phyloP scores from a whole-genome alignment of 2,888 invertebrate species.

The Leptopilina syphax region DNA sequence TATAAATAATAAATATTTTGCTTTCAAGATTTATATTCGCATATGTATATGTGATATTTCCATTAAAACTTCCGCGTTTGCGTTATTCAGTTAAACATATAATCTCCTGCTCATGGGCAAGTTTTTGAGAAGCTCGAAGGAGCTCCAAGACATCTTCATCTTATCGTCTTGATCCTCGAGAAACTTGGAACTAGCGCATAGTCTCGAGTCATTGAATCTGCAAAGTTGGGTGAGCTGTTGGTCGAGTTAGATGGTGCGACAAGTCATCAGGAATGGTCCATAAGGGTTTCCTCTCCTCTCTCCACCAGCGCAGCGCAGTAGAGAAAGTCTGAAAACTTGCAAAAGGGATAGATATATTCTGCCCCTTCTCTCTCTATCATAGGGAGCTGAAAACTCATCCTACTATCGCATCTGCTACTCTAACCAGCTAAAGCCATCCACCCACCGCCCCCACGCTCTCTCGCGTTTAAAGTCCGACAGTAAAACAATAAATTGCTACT shows the following conservation, averaged over 20 bases:
- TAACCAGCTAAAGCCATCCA: constrained; percentile 53
- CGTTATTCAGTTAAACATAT: neutral
- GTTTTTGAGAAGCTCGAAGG: neutral
- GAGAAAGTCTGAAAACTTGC: constrained; percentile 2
- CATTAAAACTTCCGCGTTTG: too few relatives aligned
- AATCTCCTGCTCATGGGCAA: neutral
- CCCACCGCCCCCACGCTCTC: constrained; percentile 53
- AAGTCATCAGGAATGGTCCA: constrained; percentile 20
- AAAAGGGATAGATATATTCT: too few relatives aligned
- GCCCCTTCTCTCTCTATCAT: constrained; percentile 46
- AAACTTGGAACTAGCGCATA: constrained; percentile 27
- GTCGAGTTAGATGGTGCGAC: constrained; percentile 28
- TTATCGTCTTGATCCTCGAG: constrained; percentile 13
- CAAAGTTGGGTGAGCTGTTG: constrained; percentile 30
- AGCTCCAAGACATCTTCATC: constrained; percentile 13
- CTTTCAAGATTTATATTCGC: too few relatives aligned
- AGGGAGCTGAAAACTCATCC: constrained; percentile 42
- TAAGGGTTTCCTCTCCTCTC: neutral
- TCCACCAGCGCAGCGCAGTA: neutral
- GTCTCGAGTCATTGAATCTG: constrained; percentile 28
- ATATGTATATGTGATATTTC: too few relatives aligned
- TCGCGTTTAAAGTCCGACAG: constrained; percentile 65
- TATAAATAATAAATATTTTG: too few relatives aligned
- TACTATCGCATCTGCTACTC: constrained; percentile 52
- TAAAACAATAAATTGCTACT: constrained; percentile 74